Conservation (phyloP, 2,888 invertebrate species). For the Tiphia femorata region DNA sequence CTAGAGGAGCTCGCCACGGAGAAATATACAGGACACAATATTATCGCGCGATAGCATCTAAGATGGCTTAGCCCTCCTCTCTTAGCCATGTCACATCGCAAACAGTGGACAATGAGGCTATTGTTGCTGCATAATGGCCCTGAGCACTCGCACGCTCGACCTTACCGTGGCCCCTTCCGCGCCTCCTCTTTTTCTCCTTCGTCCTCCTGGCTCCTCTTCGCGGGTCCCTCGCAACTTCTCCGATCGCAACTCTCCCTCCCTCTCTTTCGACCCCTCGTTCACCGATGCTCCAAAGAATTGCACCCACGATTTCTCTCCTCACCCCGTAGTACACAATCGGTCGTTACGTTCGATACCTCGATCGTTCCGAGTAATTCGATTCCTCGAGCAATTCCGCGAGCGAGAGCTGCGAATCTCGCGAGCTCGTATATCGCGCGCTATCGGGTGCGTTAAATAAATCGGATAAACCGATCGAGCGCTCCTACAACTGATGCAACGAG, state of each 20-base stretch:
- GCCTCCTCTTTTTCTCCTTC: neutral
- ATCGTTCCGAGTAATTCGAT: no score
- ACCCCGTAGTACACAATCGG: no score
- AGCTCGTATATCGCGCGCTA: no score
- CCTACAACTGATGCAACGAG: no score
- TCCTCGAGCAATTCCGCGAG: no score
- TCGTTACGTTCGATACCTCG: no score
- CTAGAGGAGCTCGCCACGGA: constrained; percentile 39
- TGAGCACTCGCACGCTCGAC: constrained; percentile 52
- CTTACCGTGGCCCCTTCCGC: constrained; percentile 51
- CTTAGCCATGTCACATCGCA: constrained; percentile 52
- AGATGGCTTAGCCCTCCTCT: constrained; percentile 53
- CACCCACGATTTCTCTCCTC: neutral
- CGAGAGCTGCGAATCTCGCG: no score
- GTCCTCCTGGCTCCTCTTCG: neutral
- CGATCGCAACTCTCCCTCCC: neutral
- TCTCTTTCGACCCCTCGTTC: neutral
- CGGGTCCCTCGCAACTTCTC: neutral
- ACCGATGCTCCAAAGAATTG: neutral
- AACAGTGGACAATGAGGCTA: constrained; percentile 63
- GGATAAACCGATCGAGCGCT: no score
- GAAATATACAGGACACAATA: constrained; percentile 54
- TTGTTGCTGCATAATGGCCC: constrained; percentile 63
- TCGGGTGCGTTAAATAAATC: no score
- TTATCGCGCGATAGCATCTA: constrained; percentile 61